phyloP scores from a whole-genome alignment of 2,797 vertebrate species.

The Chelon auratus region DNA sequence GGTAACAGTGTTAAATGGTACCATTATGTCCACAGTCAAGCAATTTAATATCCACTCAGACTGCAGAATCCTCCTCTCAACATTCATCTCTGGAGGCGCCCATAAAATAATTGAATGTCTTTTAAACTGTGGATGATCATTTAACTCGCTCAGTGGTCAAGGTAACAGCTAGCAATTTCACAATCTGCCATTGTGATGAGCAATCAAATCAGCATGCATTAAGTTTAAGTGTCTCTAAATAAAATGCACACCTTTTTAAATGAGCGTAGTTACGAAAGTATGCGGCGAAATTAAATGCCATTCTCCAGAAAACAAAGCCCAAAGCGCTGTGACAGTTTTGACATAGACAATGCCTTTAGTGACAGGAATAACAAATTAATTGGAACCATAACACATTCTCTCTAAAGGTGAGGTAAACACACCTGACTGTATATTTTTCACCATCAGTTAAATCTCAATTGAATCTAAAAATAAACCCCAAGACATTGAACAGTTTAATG shows the following conservation, averaged over 20 bases:
- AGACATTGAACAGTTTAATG: conserved; percentile 99
- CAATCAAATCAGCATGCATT: conserved; percentile 84
- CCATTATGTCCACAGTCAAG: conserved; percentile 80
- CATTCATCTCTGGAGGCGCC: conserved; percentile 62
- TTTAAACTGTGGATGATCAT: conserved; percentile 82
- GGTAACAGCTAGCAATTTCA: conserved; percentile 75
- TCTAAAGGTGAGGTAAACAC: conserved; percentile 99
- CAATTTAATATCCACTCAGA: conserved; percentile 72
- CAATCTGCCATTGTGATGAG: conserved; percentile 84
- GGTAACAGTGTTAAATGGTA: conserved; percentile 74
- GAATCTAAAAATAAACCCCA: conserved; percentile 99
- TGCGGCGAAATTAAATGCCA: conserved; percentile 91
- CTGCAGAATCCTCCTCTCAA: conserved; percentile 57
- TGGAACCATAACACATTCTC: conserved; percentile 99
- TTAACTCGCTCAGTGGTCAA: conserved; percentile 78
- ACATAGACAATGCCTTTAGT: conserved; percentile 96
- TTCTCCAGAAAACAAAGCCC: conserved; percentile 87
- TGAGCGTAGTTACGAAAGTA: conserved; percentile 86
- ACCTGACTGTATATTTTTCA: conserved; percentile 99
- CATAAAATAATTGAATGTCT: conserved; percentile 81
- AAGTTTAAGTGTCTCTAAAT: conserved; percentile 82
- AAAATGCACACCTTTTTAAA: conserved; percentile 78
- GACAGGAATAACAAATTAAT: conserved; percentile 99
- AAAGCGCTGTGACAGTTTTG: conserved; percentile 94
- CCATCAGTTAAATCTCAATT: conserved; percentile 99